Evolutionary conservation across 2,113 vertebrate genomes (phyloP).

Genomic region (Hippoglossus stenolepis): DNA sequence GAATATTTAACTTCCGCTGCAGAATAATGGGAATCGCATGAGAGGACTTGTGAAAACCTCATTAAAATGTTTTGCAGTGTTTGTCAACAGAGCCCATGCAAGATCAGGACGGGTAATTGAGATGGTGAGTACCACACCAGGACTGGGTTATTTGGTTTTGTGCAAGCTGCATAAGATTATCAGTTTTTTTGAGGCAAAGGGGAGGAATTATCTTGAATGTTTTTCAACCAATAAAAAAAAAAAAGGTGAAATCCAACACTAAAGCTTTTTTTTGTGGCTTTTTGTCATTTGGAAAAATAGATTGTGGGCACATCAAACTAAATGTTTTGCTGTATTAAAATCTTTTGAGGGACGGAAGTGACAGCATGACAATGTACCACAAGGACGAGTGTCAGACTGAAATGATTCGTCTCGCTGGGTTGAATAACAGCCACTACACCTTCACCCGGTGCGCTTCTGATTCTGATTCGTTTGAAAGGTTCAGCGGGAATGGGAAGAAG

Average conservation of each 20-base stretch:
- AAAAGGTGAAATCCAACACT: not conserved
- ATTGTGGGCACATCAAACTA: too few relatives aligned
- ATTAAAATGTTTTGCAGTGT: constrained; percentile 46
- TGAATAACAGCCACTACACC: not conserved
- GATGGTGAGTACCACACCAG: not conserved
- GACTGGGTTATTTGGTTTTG: not conserved
- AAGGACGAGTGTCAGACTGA: not conserved
- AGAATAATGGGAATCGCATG: constrained; percentile 17
- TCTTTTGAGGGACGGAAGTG: not conserved
- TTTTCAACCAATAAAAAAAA: not conserved
- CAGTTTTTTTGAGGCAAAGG: constrained; percentile 6
- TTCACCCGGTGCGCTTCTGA: not conserved
- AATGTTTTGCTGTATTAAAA: not conserved
- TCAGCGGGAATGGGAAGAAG: not conserved
- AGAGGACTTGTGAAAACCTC: constrained; percentile 33
- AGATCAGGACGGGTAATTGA: constrained; percentile 24
- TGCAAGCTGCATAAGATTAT: not conserved
- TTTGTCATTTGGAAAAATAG: too few relatives aligned
- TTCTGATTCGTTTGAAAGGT: too few relatives aligned
- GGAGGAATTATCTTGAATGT: constrained; percentile 8
- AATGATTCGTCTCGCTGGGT: not conserved
- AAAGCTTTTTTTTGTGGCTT: too few relatives aligned
- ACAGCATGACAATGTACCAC: not conserved
- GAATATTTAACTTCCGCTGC: constrained; percentile 14
- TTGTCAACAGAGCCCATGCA: constrained; percentile 3